Conservation (phyloP, 2,113 vertebrate genomes). For the Mystacornis crossleyi region DNA sequence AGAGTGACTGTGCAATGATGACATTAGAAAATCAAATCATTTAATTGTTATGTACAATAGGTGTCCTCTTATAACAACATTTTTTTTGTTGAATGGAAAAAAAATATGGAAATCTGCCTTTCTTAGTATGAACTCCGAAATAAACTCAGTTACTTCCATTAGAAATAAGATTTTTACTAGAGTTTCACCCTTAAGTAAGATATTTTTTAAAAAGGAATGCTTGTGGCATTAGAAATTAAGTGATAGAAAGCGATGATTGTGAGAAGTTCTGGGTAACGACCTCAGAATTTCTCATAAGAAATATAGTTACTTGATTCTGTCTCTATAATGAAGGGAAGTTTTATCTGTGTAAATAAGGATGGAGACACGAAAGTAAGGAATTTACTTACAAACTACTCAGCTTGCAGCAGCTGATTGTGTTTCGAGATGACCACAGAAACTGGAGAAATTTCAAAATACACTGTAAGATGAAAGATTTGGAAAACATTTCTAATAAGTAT, state of each 20-base stretch:
- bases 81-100: background rate
- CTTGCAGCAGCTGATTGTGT: background rate
- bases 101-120: background rate
- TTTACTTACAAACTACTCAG: background rate
- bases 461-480: background rate
- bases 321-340: background rate
- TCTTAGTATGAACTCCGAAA: background rate
- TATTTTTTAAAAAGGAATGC: background rate
- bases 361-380: background rate
- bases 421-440: background rate
- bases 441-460: background rate
- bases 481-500: background rate
- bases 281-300: background rate
- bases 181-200: background rate
- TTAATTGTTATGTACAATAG: background rate
- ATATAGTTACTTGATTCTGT: background rate
- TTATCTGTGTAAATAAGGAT: background rate
- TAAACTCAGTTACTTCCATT: background rate
- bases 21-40: background rate
- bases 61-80: background rate
- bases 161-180: background rate
- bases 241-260: background rate
- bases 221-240: background rate
- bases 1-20: background rate
- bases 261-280: background rate